phyloP scores from a whole-genome alignment of 1,140 invertebrate genomes.

The Proales similis region DNA sequence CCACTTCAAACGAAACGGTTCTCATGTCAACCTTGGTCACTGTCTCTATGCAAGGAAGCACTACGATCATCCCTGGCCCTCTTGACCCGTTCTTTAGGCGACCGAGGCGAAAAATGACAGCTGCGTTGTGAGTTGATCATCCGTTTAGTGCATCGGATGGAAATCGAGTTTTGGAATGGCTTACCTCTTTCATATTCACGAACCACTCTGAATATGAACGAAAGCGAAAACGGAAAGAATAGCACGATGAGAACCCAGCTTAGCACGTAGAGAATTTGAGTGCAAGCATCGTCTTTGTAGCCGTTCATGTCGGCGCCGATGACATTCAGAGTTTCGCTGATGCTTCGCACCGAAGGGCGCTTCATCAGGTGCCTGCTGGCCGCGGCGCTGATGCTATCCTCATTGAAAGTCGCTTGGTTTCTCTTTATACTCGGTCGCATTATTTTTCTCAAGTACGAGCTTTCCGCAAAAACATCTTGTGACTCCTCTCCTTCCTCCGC shows the following conservation, averaged over 20 bases:
- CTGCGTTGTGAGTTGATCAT: neutral
- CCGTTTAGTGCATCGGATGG: neutral
- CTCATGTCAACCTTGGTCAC: conserved; percentile 38
- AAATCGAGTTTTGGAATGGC: neutral
- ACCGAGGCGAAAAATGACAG: conserved; percentile 33
- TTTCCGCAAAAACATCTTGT: neutral
- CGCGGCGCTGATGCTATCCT: neutral
- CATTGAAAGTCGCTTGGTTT: neutral
- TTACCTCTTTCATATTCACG: conserved; percentile 26
- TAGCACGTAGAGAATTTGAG: conserved; percentile 9
- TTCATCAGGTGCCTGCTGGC: conserved; percentile 14
- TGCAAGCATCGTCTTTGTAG: conserved; percentile 7
- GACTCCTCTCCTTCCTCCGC: neutral
- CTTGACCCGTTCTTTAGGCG: conserved; percentile 27
- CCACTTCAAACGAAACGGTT: conserved; percentile 40
- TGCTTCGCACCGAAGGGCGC: conserved; percentile 29
- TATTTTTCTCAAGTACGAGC: neutral
- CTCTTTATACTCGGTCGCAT: neutral
- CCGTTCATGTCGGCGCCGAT: conserved; percentile 11
- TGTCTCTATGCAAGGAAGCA: conserved; percentile 39
- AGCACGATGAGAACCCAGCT: conserved; percentile 8
- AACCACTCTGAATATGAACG: conserved; percentile 21
- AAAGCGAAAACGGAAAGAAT: conserved; percentile 28
- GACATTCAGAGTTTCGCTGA: conserved; percentile 26
- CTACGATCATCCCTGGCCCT: conserved; percentile 39